These are phyloP conservation scores for Itoplectis maculator DNA, from an alignment of 2,888 invertebrate genomes.

Conservation along the genomic window DNA sequence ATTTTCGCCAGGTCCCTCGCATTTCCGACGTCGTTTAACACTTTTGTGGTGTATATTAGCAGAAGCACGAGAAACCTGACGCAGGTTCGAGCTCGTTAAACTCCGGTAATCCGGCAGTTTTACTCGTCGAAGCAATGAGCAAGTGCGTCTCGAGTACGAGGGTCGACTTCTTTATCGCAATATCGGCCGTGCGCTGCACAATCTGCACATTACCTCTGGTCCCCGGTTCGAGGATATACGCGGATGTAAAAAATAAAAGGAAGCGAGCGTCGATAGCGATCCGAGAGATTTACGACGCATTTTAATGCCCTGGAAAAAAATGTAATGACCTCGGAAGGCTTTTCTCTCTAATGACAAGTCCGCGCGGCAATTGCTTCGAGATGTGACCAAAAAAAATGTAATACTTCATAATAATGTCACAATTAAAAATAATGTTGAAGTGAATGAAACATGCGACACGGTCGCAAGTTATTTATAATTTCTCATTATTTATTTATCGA, in stretches of 20 bases:
- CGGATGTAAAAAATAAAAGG: constrained; percentile 43
- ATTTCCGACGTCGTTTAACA: constrained; percentile 40
- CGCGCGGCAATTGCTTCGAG: neutral
- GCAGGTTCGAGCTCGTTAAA: constrained; percentile 45
- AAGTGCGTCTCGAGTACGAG: constrained; percentile 35
- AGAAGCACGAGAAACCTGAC: constrained; percentile 21
- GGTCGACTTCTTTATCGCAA: constrained; percentile 59
- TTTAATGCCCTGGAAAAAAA: constrained; percentile 17
- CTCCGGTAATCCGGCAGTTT: constrained; percentile 45
- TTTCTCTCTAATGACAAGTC: constrained; percentile 47
- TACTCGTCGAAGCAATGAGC: constrained; percentile 25
- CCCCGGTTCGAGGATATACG: constrained; percentile 10
- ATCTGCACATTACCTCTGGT: neutral
- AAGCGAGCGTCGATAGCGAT: constrained; percentile 27
- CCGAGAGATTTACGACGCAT: constrained; percentile 50
- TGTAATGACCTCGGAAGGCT: constrained; percentile 28
- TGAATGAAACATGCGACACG: neutral
- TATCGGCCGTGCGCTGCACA: constrained; percentile 20
- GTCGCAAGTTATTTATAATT: no score
- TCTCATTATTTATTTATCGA: no score
- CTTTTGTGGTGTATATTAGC: constrained; percentile 13
- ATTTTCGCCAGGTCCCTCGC: constrained; percentile 38
- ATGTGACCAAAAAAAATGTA: neutral
- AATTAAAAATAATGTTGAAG: neutral
- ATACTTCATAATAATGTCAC: neutral